Evolutionary conservation across 2,113 vertebrate genomes (phyloP).

Genomic region (Axis porcinus): DNA sequence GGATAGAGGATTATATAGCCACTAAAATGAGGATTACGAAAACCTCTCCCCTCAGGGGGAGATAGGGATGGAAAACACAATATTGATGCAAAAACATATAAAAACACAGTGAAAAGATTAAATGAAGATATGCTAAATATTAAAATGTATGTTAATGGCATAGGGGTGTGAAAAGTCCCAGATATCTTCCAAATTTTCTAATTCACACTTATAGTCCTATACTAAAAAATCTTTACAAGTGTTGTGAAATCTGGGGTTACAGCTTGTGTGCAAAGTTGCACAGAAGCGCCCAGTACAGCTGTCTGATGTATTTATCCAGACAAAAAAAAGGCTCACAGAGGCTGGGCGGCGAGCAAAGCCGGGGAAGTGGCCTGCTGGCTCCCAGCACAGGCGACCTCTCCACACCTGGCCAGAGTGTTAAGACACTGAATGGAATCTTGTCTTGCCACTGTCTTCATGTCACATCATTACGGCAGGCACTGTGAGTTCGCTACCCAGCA

Average conservation of each 20-base stretch:
- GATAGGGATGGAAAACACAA: neutral
- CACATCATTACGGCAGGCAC: neutral
- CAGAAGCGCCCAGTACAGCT: neutral
- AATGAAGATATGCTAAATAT: neutral
- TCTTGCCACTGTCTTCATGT: neutral
- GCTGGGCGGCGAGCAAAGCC: accelerated
- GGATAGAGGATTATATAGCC: neutral
- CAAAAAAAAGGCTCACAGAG: neutral
- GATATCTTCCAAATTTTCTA: neutral
- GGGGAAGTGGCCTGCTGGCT: neutral
- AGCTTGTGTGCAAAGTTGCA: neutral
- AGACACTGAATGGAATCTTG: neutral
- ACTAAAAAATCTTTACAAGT: neutral
- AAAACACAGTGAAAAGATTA: neutral
- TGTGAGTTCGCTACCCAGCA: neutral
- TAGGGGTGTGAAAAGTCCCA: neutral
- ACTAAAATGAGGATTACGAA: neutral
- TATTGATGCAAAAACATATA: neutral
- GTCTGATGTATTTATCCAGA: neutral
- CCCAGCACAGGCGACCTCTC: accelerated
- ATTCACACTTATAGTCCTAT: neutral
- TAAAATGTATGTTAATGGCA: neutral
- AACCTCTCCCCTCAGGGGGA: neutral
- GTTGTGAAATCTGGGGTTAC: too few species aligned
- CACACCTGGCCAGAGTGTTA: neutral